Base-by-base conservation (phyloP, 2,888 invertebrate genomes). In the Diabrotica balteata region DNA sequence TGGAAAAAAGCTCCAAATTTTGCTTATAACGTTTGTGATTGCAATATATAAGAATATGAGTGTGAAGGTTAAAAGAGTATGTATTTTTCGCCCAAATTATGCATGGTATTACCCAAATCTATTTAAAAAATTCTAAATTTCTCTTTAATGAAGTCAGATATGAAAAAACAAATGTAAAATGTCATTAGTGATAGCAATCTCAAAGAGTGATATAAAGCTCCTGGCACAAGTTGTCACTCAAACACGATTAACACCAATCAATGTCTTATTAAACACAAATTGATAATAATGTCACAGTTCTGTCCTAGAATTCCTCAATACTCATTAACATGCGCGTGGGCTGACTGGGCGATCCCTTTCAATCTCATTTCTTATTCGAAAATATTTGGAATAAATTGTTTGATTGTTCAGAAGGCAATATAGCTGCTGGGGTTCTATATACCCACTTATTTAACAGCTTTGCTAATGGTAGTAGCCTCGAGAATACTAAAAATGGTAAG, bases 401-500 rank as follows among this genome's bases (percentile, higher is more conserved):
- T 49, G 43, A 64, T 64, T 52, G 64, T 64, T 64, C 44, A 42
- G 22, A 9, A 47, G 50, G 9, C n/a, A 53, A 45, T 55, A 7
- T 45, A n/a, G 45, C 11, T 22, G 51, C 51, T 50, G 59, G 51
- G 65, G 68, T 58, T 62, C 68, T 54, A 68, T 64, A 68, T 68
- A 68, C 68, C 68, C 61, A 68, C 61, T 68, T 68, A 58, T 59
- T 62, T 62, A 59, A 63, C 57, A 50, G 53, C 58, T 47, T 44
- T 49, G 46, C 52, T 64, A 61, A 57, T 65, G 65, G 54, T 63
- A 57, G 55, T 59, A 72, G 66, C 70, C 69, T 73, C 69, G 70
- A 47, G 55, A 43, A 63, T 64, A 51, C 72, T 73, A 66, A 72
- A 72, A 69, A 73, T 63, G 67, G 73, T 51, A 52, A 59, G 69